Evolutionary conservation across 2,888 invertebrate genomes (phyloP), one percentile per base, ranked within the genome.

Genomic region (Sarcophaga subvicina): DNA sequence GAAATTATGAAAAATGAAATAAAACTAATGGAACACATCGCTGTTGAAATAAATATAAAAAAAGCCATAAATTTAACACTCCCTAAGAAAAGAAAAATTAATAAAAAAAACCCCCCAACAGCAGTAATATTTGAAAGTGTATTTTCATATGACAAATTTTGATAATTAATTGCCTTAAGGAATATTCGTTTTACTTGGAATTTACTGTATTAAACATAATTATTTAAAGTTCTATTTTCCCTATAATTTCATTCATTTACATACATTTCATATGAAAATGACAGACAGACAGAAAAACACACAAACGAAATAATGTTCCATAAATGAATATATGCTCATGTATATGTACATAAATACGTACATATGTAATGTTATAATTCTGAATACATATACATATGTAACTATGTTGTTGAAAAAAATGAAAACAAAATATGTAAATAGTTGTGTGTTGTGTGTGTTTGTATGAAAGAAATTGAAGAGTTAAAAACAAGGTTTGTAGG

Each of bases 401-500:
- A 78, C 71, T 66, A 25, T 71, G 77, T 70, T 22, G 66, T 25
- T 22, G 8, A 11, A 49, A 17, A 66, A 27, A 20, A n/a, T 67
- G 22, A 37, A 17, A 10, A 47, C 22, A 60, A 25, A n/a, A 17
- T 45, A 22, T 78, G 70, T 80, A 59, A 25, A 25, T 71, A 64
- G n/a, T 5, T 72, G 72, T 59, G 71, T 78, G n/a, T 5, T 72
- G 72, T 59, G 71, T 78, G 72, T 66, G 66, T 49, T 71, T 47
- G 37, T 37, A 10, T 37, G 37, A 77, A 80, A 67, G 72, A 77
- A 86, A 83, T 80, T 64, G 80, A 83, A 80, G 83, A 83, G 77
- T 70, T 87, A 22, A 82, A 82, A 85, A 85, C 78, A 81, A 82
- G 85, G 79, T 87, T 80, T 85, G 81, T 82, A 87, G 87, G 87